Percentiles rank a stretch among this genome's conserved stretches.
Conservation (phyloP, 2,113 vertebrate genomes). For the Uria lomvia region DNA sequence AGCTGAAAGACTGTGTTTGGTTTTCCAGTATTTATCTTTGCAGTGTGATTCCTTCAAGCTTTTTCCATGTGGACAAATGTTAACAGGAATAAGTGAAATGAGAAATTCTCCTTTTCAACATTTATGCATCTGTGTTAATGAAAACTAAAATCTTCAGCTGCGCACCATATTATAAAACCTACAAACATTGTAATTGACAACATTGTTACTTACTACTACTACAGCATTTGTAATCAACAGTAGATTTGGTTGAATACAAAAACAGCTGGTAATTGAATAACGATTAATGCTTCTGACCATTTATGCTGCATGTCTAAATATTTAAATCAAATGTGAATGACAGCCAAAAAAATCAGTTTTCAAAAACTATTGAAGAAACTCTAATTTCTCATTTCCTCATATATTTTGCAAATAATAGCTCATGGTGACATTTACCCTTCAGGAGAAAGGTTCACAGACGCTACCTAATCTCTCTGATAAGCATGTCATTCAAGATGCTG, state of each 20-base stretch:
- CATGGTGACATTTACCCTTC: not conserved
- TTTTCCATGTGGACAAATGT: not conserved
- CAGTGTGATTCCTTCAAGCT: not conserved
- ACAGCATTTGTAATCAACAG: slow-evolving; percentile 28
- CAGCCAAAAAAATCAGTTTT: not conserved
- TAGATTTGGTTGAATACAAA: not conserved
- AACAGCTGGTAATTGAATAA: not conserved
- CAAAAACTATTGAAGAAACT: not conserved
- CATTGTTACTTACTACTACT: slow-evolving; percentile 8
- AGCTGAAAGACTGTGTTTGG: not conserved
- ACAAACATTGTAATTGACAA: not conserved
- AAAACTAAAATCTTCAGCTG: not conserved
- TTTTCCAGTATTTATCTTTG: not conserved
- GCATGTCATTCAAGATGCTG: not conserved
- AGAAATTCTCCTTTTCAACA: not conserved
- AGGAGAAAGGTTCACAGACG: not conserved
- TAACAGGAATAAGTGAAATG: not conserved
- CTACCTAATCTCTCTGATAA: not conserved
- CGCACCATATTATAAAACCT: not conserved
- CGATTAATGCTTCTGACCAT: not conserved
- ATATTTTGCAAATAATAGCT: slow-evolving; percentile 12
- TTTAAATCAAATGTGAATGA: not conserved
- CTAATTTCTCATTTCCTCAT: not conserved
- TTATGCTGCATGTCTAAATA: not conserved
- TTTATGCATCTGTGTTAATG: not conserved